Conservation (phyloP, 30 jellyfish, hydroid and myxozoan genomes). For the Aurelia sp. region DNA sequence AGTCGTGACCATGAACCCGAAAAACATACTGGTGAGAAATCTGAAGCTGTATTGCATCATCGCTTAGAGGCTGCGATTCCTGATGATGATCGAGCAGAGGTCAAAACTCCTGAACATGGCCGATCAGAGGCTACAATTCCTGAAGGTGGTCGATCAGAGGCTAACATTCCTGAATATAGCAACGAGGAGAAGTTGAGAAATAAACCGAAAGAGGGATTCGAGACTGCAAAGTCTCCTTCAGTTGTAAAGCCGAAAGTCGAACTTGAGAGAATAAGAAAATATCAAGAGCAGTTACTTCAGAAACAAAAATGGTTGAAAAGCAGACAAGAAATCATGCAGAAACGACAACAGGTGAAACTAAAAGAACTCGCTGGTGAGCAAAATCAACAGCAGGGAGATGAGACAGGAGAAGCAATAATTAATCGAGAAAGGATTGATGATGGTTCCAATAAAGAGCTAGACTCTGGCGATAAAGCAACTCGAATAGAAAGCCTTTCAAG, state of each 20-base stretch:
- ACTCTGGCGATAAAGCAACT: no score
- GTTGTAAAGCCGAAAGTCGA: conserved; percentile 14
- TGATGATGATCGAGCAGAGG: neutral
- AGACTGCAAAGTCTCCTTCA: neutral
- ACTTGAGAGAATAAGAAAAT: conserved; percentile 35
- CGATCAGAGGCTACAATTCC: neutral
- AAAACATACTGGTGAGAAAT: no score
- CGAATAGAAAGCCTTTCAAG: no score
- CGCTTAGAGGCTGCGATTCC: neutral
- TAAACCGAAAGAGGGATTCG: neutral
- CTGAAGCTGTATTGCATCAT: no score
- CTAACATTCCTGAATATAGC: neutral
- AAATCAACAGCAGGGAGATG: neutral
- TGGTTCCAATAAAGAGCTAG: no score
- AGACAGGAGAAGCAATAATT: no score
- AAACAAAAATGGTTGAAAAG: conserved; percentile 58
- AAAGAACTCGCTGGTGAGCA: neutral
- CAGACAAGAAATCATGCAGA: conserved; percentile 59
- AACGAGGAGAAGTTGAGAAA: neutral
- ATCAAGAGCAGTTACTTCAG: conserved; percentile 61
- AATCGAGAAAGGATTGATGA: no score
- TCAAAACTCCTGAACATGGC: neutral
- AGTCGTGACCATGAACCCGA: no score
- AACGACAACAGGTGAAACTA: conserved; percentile 5
- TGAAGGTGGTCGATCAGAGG: neutral